Percentiles rank a stretch among this genome's conserved stretches.
Conservation (phyloP, 2,888 invertebrate genomes). For the Timema podura region DNA sequence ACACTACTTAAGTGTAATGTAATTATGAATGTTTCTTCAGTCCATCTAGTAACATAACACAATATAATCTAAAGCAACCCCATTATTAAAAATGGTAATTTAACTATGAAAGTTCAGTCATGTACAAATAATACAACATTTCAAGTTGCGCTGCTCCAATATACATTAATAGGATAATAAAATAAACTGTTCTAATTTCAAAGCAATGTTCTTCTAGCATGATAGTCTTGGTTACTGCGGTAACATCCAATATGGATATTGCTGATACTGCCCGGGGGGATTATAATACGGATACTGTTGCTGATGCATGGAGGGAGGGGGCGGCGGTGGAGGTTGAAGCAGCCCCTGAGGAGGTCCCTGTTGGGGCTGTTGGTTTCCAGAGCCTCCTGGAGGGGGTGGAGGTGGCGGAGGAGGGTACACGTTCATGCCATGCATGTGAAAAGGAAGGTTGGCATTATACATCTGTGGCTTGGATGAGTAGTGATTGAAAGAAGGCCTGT, state of each 20-base stretch:
- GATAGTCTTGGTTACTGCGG: slow-evolving; percentile 27
- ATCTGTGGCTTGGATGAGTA: slow-evolving; percentile 38
- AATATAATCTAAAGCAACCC: too few species aligned
- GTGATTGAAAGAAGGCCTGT: slow-evolving; percentile 36
- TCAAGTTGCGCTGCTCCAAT: too few species aligned
- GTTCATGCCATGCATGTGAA: slow-evolving; percentile 33
- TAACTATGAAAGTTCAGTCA: too few species aligned
- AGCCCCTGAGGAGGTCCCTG: slow-evolving; percentile 22
- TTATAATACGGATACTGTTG: slow-evolving; percentile 26
- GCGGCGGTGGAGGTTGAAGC: slow-evolving; percentile 32
- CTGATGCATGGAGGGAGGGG: slow-evolving; percentile 29
- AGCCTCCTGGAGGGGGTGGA: slow-evolving; percentile 25
- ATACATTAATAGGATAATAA: too few species aligned
- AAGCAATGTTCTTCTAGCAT: too few species aligned
- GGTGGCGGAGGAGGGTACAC: slow-evolving; percentile 34
- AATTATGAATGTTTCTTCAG: too few species aligned
- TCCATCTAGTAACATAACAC: too few species aligned
- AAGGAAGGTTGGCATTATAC: slow-evolving; percentile 34
- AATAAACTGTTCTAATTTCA: too few species aligned
- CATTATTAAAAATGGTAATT: too few species aligned
- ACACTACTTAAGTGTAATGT: too few species aligned
- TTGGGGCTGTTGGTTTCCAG: slow-evolving; percentile 20
- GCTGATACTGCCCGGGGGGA: slow-evolving; percentile 25
- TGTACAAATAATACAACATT: too few species aligned
- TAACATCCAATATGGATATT: slow-evolving; percentile 32